A percentile compares a stretch with the other conserved stretches of the same genome.
These are phyloP conservation scores for Schlechtendalia chinensis DNA, from an alignment of 1,140 invertebrate genomes.

Conservation along the genomic window DNA sequence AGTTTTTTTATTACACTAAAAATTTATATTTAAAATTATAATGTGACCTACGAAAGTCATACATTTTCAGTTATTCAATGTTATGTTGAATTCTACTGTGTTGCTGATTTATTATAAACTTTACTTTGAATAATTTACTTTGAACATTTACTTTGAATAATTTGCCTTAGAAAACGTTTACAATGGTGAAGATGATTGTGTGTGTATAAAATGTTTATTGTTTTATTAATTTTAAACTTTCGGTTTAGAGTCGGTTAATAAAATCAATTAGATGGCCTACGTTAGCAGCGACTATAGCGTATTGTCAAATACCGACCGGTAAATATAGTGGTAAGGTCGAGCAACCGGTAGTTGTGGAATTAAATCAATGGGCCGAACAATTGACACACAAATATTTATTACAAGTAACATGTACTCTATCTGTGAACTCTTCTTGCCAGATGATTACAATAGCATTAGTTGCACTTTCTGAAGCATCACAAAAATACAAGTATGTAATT, in stretches of 20 bases:
- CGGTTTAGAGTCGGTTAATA: background rate
- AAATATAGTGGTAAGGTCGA: background rate
- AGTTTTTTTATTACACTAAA: no score
- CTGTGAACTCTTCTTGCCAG: constrained; percentile 26
- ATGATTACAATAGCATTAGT: constrained; percentile 30
- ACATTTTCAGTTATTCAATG: no score
- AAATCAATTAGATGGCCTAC: background rate
- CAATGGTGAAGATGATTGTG: background rate
- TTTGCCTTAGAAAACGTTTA: background rate
- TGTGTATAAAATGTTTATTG: background rate
- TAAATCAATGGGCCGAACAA: constrained; percentile 8
- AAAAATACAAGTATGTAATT: constrained; percentile 17
- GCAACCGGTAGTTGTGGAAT: background rate
- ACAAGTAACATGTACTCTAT: constrained; percentile 17
- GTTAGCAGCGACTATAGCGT: background rate
- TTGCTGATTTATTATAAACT: background rate
- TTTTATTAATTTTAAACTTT: background rate
- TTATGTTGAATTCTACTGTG: no score
- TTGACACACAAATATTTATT: constrained; percentile 26
- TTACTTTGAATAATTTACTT: background rate
- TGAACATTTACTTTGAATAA: background rate
- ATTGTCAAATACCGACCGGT: background rate
- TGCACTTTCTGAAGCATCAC: background rate
- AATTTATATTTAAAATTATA: no score
- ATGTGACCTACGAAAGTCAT: no score